Percentiles rank a stretch among this genome's conserved stretches.
phyloP scores from a whole-genome alignment of 1,140 invertebrate species.

The Drosophila nikananu region DNA sequence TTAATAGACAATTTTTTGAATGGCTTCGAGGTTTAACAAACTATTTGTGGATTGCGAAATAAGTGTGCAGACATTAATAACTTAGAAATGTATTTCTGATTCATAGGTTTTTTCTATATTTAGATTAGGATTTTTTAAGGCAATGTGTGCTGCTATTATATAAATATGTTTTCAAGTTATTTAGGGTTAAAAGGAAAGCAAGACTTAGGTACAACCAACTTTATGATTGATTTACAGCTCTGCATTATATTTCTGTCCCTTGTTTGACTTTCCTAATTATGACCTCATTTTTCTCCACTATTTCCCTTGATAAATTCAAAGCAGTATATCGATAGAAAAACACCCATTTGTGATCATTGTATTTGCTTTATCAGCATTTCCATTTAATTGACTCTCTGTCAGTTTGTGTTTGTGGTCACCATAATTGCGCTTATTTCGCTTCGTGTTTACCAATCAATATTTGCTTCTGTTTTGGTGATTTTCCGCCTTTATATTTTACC shows the following conservation, averaged over 20 bases:
- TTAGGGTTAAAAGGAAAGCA: not conserved
- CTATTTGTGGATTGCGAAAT: not conserved
- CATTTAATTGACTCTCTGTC: constrained; percentile 13
- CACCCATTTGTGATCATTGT: constrained; percentile 2
- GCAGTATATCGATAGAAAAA: no score
- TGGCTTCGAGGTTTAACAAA: constrained; percentile 12
- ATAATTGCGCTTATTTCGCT: constrained; percentile 28
- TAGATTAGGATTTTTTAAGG: not conserved
- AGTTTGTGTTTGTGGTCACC: constrained; percentile 5
- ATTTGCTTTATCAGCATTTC: constrained; percentile 13
- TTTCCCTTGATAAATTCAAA: constrained; percentile 1
- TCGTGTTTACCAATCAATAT: constrained; percentile 42
- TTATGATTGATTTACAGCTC: constrained; percentile 1
- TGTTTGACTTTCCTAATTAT: constrained; percentile 1
- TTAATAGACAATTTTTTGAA: constrained; percentile 28
- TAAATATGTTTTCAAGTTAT: not conserved
- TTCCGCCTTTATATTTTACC: constrained; percentile 13
- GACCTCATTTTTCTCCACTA: not conserved
- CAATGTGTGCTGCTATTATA: not conserved
- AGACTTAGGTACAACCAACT: not conserved
- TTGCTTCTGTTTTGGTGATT: constrained; percentile 5
- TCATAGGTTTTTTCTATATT: constrained; percentile 1
- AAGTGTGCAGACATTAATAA: not conserved
- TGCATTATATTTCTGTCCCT: not conserved
- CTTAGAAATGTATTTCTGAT: constrained; percentile 1